Base-by-base conservation (phyloP, 2,113 vertebrate genomes). In the Heterotis niloticus region DNA sequence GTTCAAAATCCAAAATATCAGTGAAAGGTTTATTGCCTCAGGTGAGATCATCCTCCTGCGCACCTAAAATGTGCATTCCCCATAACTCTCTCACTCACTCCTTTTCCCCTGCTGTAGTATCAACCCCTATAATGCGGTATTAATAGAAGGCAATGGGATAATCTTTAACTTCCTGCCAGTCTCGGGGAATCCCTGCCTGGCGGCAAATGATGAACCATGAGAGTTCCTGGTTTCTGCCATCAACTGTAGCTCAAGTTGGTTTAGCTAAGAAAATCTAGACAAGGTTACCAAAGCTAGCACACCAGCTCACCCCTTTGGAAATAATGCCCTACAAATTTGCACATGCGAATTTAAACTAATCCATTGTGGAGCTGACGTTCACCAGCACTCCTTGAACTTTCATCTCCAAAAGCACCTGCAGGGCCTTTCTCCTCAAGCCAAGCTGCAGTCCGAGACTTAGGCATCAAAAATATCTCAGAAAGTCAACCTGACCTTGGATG, bases 151-250 rank as follows among this genome's bases (percentile, higher is more conserved):
- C 77, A 59, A 23, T 24, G 62, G 57, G 81, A 76, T 78, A 85
- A 85, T 81, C 52, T 78, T 84, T 85, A 81, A 76, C 81, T 85
- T 70, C 62, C 12, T 23, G 77, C 79, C 13, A 34, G 28, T 67
- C 16, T 51, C 52, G 79, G 78, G 77, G 44, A 82, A 79, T 82
- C 80, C 82, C 80, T 81, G 79, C 51, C 59, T 12, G 72, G 72
- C 34, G 79, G 54, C 67, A 72, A 70, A 72, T 69, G 78, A 57
- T 51, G 54, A 78, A 34, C 76, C 62, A 28, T 23, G 10, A 24
- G 56, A 52, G 54, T 62, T 75, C 73, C 71, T 74, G 24, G 23
- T 74, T 74, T 74, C 56, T 24, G 44, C n/a, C n/a, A 57, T 16
- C 57, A 29, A 59, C 74, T 64, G 59, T 17, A 18, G 74, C 34